Conservation (phyloP, 2,797 vertebrate genomes). For the Eulemur coronatus region DNA sequence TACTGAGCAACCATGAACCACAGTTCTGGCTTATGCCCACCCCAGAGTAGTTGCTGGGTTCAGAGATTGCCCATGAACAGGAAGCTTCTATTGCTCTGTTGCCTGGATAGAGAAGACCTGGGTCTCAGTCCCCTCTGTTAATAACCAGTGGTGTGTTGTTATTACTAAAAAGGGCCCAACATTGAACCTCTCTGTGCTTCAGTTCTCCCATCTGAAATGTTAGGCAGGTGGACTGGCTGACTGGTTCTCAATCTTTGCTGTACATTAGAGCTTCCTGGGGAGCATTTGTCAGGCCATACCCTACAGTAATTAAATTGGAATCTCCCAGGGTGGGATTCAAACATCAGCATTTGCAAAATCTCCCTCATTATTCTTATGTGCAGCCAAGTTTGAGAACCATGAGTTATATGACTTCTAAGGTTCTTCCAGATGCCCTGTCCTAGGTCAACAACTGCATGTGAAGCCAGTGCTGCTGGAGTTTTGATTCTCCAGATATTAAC, state of each 20-base stretch:
- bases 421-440: neutral
- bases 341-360: neutral
- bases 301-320: neutral
- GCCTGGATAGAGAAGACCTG: neutral
- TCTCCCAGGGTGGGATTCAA: neutral
- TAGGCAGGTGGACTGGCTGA: neutral
- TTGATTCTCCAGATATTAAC: neutral
- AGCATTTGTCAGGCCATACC: neutral
- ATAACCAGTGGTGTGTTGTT: neutral
- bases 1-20: neutral
- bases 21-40: neutral
- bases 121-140: neutral
- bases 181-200: neutral
- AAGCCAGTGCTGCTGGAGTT: neutral
- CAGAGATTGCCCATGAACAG: neutral
- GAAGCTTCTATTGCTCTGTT: neutral
- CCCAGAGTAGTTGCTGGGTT: neutral
- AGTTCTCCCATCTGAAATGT: neutral
- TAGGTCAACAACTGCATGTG: neutral
- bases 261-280: neutral
- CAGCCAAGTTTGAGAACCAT: neutral
- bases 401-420: neutral
- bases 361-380: neutral
- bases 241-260: neutral
- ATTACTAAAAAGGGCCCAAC: neutral